These are phyloP conservation scores for Mylabris phalerata DNA, from an alignment of 1,140 invertebrate genomes.

Conservation along the genomic window DNA sequence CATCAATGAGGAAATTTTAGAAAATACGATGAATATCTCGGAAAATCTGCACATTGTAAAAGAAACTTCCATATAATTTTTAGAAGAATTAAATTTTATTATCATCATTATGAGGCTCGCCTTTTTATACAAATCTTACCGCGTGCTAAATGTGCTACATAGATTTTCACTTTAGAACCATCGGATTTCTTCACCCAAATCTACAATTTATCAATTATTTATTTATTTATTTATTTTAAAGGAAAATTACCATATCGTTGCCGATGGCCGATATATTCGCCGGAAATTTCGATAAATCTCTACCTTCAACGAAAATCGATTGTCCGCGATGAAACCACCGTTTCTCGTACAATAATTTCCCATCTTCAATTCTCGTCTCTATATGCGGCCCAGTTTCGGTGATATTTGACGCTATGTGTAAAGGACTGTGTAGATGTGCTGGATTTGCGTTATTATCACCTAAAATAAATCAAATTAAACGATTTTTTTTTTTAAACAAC, in stretches of 20 bases:
- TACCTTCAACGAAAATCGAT: conserved; percentile 83
- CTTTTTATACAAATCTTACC: conserved; percentile 85
- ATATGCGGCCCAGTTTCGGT: conserved; percentile 45
- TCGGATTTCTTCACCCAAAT: conserved; percentile 87
- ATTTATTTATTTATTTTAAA: conserved; percentile 1
- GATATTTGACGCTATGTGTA: conserved; percentile 39
- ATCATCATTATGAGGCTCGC: conserved; percentile 54
- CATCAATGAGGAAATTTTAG: no score
- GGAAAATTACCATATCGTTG: conserved; percentile 64
- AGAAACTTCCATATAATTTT: no score
- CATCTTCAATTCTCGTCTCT: conserved; percentile 88
- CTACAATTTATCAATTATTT: conserved; percentile 49
- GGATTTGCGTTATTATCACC: conserved; percentile 22
- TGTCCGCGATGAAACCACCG: conserved; percentile 93
- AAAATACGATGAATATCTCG: no score
- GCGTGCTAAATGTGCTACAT: conserved; percentile 72
- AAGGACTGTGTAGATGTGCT: conserved; percentile 28
- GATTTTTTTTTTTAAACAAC: neutral
- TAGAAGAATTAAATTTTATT: neutral
- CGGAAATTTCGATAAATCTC: conserved; percentile 72
- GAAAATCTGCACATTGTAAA: no score
- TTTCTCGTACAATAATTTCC: conserved; percentile 87
- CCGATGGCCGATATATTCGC: conserved; percentile 85
- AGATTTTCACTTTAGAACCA: conserved; percentile 75
- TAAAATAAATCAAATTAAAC: conserved; percentile 16